A percentile compares a stretch with the other conserved stretches of the same genome.
These are phyloP conservation scores for Syndactyla subalaris DNA, from an alignment of 2,797 vertebrate genomes.

Conservation along the genomic window DNA sequence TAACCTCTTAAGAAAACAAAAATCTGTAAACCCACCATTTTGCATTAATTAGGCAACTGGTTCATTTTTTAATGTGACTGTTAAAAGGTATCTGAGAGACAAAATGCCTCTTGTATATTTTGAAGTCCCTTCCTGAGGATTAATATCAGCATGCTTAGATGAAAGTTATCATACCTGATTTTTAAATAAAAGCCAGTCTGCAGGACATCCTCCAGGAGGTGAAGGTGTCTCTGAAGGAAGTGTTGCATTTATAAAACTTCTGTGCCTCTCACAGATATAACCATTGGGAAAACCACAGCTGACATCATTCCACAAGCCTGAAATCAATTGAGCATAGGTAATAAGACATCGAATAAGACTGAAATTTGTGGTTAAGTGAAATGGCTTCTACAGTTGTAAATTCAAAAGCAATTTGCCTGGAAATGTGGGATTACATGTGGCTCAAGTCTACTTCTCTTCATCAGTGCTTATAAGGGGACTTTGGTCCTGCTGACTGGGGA, in stretches of 20 bases:
- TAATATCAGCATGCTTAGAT: background rate
- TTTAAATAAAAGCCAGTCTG: constrained; percentile 84
- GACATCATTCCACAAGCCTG: constrained; percentile 92
- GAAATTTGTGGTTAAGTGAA: background rate
- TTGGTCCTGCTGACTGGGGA: background rate
- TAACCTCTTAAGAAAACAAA: background rate
- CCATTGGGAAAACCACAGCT: constrained; percentile 84
- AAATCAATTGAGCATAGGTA: background rate
- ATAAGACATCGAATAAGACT: background rate
- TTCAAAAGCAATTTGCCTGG: background rate
- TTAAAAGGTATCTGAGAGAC: background rate
- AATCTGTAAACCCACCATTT: background rate
- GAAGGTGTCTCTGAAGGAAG: constrained; percentile 65
- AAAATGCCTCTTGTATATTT: background rate
- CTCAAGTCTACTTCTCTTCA: background rate
- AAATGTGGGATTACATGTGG: background rate
- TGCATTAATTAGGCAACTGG: background rate
- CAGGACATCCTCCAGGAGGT: constrained; percentile 82
- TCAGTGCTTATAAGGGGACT: background rate
- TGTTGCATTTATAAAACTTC: constrained; percentile 78
- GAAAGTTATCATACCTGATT: constrained; percentile 79
- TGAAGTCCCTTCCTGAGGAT: background rate
- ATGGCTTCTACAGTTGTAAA: background rate
- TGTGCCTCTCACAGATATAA: constrained; percentile 88
- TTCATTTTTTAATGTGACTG: background rate